phyloP scores from a whole-genome alignment of 2,888 invertebrate species.

The Orchesella flavescens region DNA sequence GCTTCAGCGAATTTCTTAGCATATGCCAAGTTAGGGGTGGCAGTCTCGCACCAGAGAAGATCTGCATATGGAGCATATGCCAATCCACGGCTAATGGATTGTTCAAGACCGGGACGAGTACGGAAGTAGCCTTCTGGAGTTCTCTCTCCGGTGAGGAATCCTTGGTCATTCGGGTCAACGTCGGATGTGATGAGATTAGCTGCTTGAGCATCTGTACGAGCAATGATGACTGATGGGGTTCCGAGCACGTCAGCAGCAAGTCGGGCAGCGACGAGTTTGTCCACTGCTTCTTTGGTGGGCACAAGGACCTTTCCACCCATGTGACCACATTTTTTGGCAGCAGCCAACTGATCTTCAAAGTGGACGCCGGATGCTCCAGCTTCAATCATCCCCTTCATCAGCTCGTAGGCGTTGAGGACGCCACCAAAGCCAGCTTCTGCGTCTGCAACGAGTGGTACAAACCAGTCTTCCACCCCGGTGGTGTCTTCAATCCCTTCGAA shows the following conservation, averaged over 20 bases:
- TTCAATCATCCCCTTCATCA: constrained; percentile 73
- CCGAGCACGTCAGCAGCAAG: constrained; percentile 74
- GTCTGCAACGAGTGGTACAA: constrained; percentile 74
- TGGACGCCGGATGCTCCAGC: constrained; percentile 72
- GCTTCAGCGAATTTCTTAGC: constrained; percentile 72
- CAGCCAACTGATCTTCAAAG: constrained; percentile 74
- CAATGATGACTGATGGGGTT: constrained; percentile 74
- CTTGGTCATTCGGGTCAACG: constrained; percentile 74
- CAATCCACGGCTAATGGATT: constrained; percentile 73
- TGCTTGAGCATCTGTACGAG: constrained; percentile 74
- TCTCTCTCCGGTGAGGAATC: constrained; percentile 73
- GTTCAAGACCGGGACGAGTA: constrained; percentile 72
- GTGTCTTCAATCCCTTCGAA: constrained; percentile 21
- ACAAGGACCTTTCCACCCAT: constrained; percentile 74
- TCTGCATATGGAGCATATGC: constrained; percentile 72
- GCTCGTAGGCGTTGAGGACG: constrained; percentile 74
- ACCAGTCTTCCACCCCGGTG: constrained; percentile 66
- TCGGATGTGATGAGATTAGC: constrained; percentile 74
- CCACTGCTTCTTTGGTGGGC: constrained; percentile 73
- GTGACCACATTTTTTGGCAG: constrained; percentile 75
- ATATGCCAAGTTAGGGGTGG: constrained; percentile 73
- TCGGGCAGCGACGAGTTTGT: constrained; percentile 74
- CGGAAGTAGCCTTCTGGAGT: constrained; percentile 74
- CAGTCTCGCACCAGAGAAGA: constrained; percentile 74
- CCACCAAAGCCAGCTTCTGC: constrained; percentile 75